Evolutionary conservation across 2,797 vertebrate genomes (phyloP).

Genomic region (Apogon talboti): DNA sequence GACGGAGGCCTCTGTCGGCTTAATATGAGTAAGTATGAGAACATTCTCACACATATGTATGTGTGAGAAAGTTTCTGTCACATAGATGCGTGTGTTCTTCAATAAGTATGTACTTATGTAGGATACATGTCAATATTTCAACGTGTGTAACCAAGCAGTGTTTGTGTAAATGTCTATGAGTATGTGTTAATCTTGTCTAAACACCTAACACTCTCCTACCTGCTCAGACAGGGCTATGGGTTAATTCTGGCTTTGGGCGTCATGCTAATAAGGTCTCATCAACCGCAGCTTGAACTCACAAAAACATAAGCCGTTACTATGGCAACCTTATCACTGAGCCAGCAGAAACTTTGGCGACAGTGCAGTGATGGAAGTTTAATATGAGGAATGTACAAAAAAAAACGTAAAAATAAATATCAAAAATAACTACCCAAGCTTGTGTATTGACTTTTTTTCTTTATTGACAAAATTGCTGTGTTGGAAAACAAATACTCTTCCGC

Average conservation of each 20-base stretch:
- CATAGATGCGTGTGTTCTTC: conserved; percentile 26
- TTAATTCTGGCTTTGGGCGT: conserved; percentile 83
- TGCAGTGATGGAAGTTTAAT: not conserved
- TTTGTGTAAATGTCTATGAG: conserved; percentile 61
- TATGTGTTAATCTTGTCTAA: conserved; percentile 81
- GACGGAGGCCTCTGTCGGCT: conserved; percentile 52
- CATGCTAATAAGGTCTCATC: conserved; percentile 82
- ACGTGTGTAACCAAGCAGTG: conserved; percentile 50
- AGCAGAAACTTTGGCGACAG: conserved; percentile 15
- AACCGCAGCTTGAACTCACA: conserved; percentile 82
- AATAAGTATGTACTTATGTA: conserved; percentile 41
- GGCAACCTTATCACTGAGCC: conserved; percentile 56
- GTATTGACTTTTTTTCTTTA: not conserved
- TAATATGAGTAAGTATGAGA: conserved; percentile 34
- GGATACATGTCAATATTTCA: conserved; percentile 44
- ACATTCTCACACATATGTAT: conserved; percentile 40
- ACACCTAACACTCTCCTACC: conserved; percentile 82
- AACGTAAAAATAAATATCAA: not conserved
- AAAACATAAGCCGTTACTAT: conserved; percentile 52
- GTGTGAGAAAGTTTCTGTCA: conserved; percentile 42
- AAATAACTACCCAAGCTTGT: not conserved
- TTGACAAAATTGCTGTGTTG: conserved; percentile 13
- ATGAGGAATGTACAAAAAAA: not conserved
- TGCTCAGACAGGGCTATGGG: conserved; percentile 84
- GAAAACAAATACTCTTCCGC: conserved; percentile 32